A percentile compares a stretch with the other conserved stretches of the same genome.
These are phyloP conservation scores for Agrotis clavis DNA, from an alignment of 2,888 invertebrate species.

Conservation along the genomic window DNA sequence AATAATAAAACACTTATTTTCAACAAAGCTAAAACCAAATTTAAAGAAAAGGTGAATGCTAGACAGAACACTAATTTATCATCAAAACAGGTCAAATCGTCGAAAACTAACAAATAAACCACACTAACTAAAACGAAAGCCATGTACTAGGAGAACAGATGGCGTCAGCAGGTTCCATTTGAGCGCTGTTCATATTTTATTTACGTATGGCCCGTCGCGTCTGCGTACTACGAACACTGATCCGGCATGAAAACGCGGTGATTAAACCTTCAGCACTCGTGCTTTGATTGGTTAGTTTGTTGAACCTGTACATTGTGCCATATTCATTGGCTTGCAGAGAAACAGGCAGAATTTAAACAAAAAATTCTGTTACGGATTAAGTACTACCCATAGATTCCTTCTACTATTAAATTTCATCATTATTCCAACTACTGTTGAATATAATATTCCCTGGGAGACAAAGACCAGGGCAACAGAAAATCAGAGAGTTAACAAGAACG, in stretches of 20 bases:
- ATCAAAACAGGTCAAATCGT: conserved; percentile 15
- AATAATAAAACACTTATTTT: not conserved
- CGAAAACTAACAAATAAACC: not conserved
- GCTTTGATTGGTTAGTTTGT: conserved; percentile 28
- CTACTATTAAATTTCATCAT: not conserved
- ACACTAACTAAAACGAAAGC: conserved; percentile 17
- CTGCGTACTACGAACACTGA: conserved; percentile 41
- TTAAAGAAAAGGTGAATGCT: not conserved
- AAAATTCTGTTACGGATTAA: too few relatives aligned
- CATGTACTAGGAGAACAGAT: conserved; percentile 37
- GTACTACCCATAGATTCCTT: too few relatives aligned
- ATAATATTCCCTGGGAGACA: too few relatives aligned
- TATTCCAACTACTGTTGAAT: not conserved
- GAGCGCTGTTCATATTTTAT: conserved; percentile 48
- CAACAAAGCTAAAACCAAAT: not conserved
- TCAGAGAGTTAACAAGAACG: too few relatives aligned
- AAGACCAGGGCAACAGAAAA: too few relatives aligned
- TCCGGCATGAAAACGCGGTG: conserved; percentile 23
- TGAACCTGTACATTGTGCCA: conserved; percentile 12
- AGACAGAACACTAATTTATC: too few relatives aligned
- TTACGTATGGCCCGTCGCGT: conserved; percentile 47
- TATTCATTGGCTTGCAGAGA: not conserved
- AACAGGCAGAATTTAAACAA: not conserved
- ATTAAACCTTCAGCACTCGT: conserved; percentile 32
- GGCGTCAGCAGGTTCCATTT: conserved; percentile 37